A percentile compares a stretch with the other conserved stretches of the same genome.
These are phyloP conservation scores for Vipera latastei DNA, from an alignment of 2,797 vertebrate genomes.

Conservation along the genomic window DNA sequence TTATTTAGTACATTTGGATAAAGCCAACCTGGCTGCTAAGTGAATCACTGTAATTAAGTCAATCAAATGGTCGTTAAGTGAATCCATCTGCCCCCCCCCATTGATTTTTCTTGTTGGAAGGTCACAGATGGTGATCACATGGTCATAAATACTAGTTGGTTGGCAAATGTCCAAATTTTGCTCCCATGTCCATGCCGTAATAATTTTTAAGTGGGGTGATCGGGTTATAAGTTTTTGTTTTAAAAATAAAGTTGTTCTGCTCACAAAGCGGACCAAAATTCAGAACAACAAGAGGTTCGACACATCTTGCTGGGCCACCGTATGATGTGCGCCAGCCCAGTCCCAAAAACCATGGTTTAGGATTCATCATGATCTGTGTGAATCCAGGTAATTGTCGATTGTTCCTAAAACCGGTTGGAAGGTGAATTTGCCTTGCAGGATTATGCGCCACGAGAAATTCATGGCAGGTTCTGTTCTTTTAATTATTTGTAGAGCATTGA, in stretches of 20 bases:
- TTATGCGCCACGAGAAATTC: neutral
- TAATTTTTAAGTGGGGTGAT: too few relatives aligned
- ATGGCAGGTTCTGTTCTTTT: slow-evolving; percentile 13
- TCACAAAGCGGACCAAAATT: neutral
- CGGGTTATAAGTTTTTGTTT: too few relatives aligned
- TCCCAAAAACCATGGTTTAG: neutral
- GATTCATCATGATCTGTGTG: neutral
- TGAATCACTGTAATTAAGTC: neutral
- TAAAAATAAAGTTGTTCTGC: too few relatives aligned
- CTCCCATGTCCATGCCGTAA: neutral
- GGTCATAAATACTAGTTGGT: neutral
- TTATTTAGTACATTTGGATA: neutral
- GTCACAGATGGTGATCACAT: neutral
- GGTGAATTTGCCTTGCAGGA: neutral
- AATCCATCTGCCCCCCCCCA: neutral
- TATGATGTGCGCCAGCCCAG: neutral
- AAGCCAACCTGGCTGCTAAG: neutral
- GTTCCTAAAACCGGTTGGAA: neutral
- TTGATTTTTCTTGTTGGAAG: neutral
- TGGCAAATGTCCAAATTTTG: neutral
- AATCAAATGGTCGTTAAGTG: neutral
- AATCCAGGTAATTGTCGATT: neutral
- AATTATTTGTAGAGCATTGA: slow-evolving; percentile 80
- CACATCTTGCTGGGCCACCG: neutral
- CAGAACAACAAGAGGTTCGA: neutral